Evolutionary conservation across 1,140 invertebrate genomes (phyloP).

Genomic region (Notospermus geniculatus): DNA sequence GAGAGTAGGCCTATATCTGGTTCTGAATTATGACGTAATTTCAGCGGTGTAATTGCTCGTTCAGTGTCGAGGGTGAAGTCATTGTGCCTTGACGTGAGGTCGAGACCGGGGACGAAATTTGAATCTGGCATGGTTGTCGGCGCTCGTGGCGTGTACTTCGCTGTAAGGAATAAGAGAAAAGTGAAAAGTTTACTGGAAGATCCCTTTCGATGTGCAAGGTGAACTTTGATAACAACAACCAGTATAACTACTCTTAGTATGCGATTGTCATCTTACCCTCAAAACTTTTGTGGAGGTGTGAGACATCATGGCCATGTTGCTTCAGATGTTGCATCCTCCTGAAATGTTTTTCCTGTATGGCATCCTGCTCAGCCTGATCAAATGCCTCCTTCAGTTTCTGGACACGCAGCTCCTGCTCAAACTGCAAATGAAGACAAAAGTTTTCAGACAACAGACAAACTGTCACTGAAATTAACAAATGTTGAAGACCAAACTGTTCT

Average conservation of each 20-base stretch:
- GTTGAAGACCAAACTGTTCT: background rate
- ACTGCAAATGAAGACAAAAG: slow-evolving; percentile 29
- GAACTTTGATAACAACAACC: too few species aligned
- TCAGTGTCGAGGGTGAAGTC: background rate
- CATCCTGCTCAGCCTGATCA: slow-evolving; percentile 47
- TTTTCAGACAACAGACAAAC: background rate
- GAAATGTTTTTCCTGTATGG: slow-evolving; percentile 43
- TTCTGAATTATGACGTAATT: background rate
- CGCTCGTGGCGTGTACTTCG: background rate
- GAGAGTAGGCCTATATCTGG: slow-evolving; percentile 20
- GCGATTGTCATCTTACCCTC: too few species aligned
- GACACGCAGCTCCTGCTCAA: slow-evolving; percentile 36
- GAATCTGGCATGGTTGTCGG: background rate
- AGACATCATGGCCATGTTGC: slow-evolving; percentile 49
- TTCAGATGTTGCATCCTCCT: slow-evolving; percentile 45
- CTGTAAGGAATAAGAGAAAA: background rate
- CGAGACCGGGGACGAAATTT: background rate
- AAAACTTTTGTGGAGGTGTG: slow-evolving; percentile 42
- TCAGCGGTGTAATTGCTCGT: background rate
- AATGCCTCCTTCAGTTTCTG: slow-evolving; percentile 46
- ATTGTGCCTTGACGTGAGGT: background rate
- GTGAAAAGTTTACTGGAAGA: too few species aligned
- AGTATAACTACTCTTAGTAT: too few species aligned
- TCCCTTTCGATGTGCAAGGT: too few species aligned
- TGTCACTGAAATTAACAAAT: background rate